Base-by-base conservation (phyloP, 1,140 invertebrate genomes). In the Drosophila teissieri region DNA sequence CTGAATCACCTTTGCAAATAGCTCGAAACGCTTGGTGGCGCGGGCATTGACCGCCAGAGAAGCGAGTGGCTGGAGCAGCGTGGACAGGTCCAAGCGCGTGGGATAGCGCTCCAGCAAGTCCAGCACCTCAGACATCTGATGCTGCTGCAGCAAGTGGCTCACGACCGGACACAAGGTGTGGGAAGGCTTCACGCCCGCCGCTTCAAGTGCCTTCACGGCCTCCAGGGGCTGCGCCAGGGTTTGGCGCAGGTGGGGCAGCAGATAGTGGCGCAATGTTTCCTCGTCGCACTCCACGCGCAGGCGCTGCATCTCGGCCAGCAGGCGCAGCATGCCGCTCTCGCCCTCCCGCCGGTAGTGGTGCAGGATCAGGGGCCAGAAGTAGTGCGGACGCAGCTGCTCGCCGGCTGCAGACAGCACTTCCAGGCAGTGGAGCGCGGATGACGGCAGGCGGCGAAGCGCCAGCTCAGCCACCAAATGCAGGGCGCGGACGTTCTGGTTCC, bases 221-320 rank as follows among this genome's bases (percentile, higher is more conserved):
- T 68, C 27, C 44, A 77, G 6, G 3, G 92, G 78, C 68, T 94
- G 64, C 1, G 58, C 61, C 4, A 92, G 65, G 19, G 90, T 91
- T 45, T 93, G 88, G 40, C 57, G 78, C 0, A 91, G 58, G 36
- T 79, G 57, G 1, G 93, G 93, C 34, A 94, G 69, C 17, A 94
- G 75, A 65, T 93, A 94, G 19, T 81, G 15, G 1, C 74, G 36
- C 12, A 94, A 58, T 0, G 94, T 94, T 11, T 92, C 89, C 24
- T 76, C 61, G 78, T 94, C 93, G 12, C 92, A 73, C 22, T 90
- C 73, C 2, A 94, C 91, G 3, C 89, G 67, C 24, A 93, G 75
- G 2, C 91, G 56, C 14, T 82, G 46, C 93, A 94, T 94, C 24
- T 88, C 81, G 11, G 77, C 60, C 0, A 94, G 19, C 3, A 92